phyloP scores from a whole-genome alignment of 2,113 vertebrate species.

The Etia nguti region DNA sequence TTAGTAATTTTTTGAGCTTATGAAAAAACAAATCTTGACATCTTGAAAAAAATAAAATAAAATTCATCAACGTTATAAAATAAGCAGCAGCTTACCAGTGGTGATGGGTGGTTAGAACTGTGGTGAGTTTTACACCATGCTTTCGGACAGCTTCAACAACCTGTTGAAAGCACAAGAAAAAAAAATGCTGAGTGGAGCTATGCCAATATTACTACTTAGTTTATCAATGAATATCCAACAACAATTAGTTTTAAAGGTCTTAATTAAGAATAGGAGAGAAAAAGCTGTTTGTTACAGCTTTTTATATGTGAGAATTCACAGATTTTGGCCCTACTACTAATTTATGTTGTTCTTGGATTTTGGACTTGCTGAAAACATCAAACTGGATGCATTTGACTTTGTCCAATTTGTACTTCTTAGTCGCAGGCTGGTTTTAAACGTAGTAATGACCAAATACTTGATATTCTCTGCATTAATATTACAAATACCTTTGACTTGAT shows the following conservation, averaged over 20 bases:
- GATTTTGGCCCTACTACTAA: neutral
- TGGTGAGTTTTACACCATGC: conserved; percentile 86
- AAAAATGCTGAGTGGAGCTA: neutral
- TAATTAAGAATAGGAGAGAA: neutral
- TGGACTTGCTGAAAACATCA: neutral
- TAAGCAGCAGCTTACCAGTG: conserved; percentile 81
- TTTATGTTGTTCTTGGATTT: neutral
- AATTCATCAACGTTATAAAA: neutral
- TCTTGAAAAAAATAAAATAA: neutral
- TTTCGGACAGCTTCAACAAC: conserved; percentile 87
- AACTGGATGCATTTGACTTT: neutral
- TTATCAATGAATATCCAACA: neutral
- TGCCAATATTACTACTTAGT: neutral
- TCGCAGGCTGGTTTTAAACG: neutral
- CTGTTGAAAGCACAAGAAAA: conserved; percentile 59
- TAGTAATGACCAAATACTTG: neutral
- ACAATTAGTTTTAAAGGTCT: neutral
- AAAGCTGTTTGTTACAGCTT: neutral
- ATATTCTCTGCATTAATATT: neutral
- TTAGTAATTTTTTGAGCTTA: neutral
- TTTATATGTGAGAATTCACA: neutral
- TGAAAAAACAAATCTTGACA: neutral
- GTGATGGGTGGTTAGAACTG: conserved; percentile 93
- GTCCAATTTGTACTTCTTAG: neutral
- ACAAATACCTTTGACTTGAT: neutral